These are phyloP conservation scores for Heterotilapia buettikoferi DNA, from an alignment of 2,113 vertebrate genomes.

Conservation along the genomic window DNA sequence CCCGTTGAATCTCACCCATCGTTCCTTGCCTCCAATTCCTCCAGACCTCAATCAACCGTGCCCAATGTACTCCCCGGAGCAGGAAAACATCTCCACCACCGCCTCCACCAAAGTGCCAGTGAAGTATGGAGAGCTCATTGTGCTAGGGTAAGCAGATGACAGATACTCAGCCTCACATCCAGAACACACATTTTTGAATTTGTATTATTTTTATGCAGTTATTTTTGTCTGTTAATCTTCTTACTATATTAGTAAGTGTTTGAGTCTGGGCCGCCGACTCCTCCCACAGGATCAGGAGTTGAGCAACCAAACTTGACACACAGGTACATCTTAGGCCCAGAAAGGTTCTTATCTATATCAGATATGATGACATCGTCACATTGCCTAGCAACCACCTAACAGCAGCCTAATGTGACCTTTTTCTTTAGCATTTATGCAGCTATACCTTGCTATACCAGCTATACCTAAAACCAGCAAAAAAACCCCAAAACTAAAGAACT, in stretches of 20 bases:
- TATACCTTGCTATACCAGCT: too few relatives aligned
- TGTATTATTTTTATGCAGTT: background rate
- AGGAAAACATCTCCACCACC: constrained; percentile 91
- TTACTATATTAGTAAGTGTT: background rate
- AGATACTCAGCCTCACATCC: background rate
- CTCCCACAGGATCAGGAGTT: background rate
- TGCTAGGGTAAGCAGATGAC: constrained; percentile 86
- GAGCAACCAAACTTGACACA: background rate
- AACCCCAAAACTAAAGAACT: accelerated
- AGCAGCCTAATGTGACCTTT: background rate
- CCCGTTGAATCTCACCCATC: constrained; percentile 9
- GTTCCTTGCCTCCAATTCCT: constrained; percentile 2
- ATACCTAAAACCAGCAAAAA: background rate
- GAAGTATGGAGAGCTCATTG: constrained; percentile 98
- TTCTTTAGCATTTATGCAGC: background rate
- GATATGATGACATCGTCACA: background rate
- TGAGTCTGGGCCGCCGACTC: accelerated
- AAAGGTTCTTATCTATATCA: background rate
- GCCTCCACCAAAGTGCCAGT: constrained; percentile 95
- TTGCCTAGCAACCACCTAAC: background rate
- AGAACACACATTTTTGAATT: background rate
- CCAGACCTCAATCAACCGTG: constrained; percentile 68
- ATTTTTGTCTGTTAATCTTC: background rate
- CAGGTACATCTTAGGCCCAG: background rate
- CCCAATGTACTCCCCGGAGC: constrained; percentile 98